Conservation (phyloP, 2,888 invertebrate species). For the Corbicula japonica region DNA sequence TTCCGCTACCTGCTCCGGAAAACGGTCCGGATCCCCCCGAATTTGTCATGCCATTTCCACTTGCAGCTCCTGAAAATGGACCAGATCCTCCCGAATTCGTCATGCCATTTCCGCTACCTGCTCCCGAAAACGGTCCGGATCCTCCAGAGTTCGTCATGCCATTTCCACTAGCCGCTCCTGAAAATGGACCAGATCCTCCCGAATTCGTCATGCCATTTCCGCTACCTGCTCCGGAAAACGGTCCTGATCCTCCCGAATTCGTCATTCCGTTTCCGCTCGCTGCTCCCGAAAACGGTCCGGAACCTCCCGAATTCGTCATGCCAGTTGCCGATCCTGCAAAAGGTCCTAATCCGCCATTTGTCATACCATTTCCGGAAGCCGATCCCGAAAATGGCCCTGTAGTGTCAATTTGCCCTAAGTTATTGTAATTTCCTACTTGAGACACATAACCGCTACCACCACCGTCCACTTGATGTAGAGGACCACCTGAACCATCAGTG, state of each 20-base stretch:
- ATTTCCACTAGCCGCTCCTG: slow-evolving; percentile 2
- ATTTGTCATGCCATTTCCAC: no score
- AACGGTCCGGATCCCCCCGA: no score
- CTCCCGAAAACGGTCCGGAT: background rate
- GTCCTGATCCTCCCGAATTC: slow-evolving; percentile 7
- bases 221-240: no score
- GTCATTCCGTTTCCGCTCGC: background rate
- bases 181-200: slow-evolving; percentile 18
- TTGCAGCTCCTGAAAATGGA: background rate
- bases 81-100: slow-evolving; percentile 6
- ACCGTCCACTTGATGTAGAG: slow-evolving; percentile 7
- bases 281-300: slow-evolving; percentile 4
- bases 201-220: background rate
- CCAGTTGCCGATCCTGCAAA: slow-evolving; percentile 2
- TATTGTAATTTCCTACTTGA: slow-evolving; percentile 15
- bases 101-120: slow-evolving; percentile 5
- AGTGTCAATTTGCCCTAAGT: background rate
- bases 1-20: slow-evolving; percentile 6
- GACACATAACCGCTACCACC: slow-evolving; percentile 11
- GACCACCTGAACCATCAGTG: background rate
- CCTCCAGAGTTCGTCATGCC: background rate
- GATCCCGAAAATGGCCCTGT: no score
- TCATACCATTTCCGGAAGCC: background rate
- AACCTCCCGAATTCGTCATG: background rate
- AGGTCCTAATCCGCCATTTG: slow-evolving; percentile 5